Conservation (phyloP, 2,113 vertebrate species). For the Callorhinus ursinus region DNA sequence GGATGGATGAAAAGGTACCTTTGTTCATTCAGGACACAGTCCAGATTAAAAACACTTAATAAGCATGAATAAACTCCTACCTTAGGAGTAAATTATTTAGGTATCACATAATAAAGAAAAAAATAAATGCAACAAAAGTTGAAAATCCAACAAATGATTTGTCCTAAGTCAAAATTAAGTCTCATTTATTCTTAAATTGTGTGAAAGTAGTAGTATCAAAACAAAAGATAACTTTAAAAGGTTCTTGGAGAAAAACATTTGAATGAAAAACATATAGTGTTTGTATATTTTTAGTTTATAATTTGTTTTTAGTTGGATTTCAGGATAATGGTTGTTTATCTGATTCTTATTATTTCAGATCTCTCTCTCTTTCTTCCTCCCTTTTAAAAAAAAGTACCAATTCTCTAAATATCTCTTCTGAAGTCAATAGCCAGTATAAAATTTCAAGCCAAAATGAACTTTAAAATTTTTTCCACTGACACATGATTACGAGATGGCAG, state of each 20-base stretch:
- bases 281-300: not conserved
- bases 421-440: not conserved
- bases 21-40: not conserved
- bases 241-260: not conserved
- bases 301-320: not conserved
- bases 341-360: not conserved
- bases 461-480: not conserved
- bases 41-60: not conserved
- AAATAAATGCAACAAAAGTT: not conserved
- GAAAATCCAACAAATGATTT: not conserved
- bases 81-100: not conserved
- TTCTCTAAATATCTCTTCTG: constrained; percentile 2
- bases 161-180: not conserved
- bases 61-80: not conserved
- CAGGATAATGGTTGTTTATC: not conserved
- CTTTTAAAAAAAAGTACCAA: not conserved
- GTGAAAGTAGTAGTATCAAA: not conserved
- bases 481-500: not conserved
- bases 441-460: constrained; percentile 43
- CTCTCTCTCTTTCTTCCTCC: not conserved
- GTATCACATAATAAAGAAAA: not conserved
- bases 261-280: not conserved
- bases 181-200: not conserved
- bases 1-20: not conserved
- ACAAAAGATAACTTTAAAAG: constrained; percentile 6